Base-by-base conservation (phyloP, 1,140 invertebrate species). In the Mamestra configurata region DNA sequence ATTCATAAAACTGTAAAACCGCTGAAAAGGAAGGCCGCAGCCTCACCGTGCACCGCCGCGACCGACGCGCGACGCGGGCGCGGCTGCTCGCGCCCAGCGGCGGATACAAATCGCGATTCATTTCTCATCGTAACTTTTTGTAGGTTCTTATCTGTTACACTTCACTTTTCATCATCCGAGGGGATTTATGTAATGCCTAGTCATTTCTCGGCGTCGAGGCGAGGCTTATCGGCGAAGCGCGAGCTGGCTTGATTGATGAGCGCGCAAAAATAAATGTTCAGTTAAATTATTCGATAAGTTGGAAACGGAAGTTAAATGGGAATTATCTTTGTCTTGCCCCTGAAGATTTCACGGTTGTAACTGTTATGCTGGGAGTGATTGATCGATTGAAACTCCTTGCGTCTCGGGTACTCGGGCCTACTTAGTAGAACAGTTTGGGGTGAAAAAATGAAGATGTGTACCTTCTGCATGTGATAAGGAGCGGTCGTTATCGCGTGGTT, bases 261-360 rank as follows among this genome's bases (percentile, higher is more conserved):
- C 94, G 94, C 92, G 94, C 93, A 95, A 94, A 95, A 95, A 95
- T 95, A 95, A 95, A 95, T 95, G 94, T 94, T 95, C 92, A 95
- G 93, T 95, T 95, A 95, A 95, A 95, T 95, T 95, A 95, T 95
- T 95, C 95, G 95, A 95, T 95, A 95, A 95, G 95, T 95, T 95
- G 93, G 89, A 92, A 95, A 95, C 94, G 95, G 94, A 95, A 95
- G 95, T 95, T 95, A 95, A 95, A 94, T 92, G 94, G 92, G 93
- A 95, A 94, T 95, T 95, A 95, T 95, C 95, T 95, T 93, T 93
- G 92, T 93, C 91, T 92, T 93, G 88, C 91, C 91, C 91, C 89
- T 83, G 80, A 93, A 94, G 91, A 94, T 92, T 93, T 94, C 88
- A 92, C 90, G 91, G 90, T 91, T 94, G 92, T 93, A 93, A 88